Evolutionary conservation across 2,888 invertebrate genomes (phyloP), one percentile per base, ranked within the genome.

Genomic region (Microctonus aethiopoides): DNA sequence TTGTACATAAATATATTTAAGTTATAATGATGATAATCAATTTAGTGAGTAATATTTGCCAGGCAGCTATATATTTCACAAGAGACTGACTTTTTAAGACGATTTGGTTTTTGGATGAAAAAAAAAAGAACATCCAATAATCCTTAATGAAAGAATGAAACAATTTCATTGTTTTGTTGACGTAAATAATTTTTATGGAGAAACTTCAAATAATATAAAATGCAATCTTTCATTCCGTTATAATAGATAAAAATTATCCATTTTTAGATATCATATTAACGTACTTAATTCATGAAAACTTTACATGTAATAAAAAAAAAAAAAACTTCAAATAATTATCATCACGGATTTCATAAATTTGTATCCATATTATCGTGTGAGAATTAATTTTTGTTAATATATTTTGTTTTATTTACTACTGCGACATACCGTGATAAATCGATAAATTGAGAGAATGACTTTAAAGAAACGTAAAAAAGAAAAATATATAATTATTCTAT

Each of bases 1-100:
- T 83, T n/a, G n/a, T n/a, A n/a, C n/a, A 82, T 83, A 83, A 73
- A 83, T 83, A 83, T 70, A 60, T 78, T 75, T 52, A 36, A 62
- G 16, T 59, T 67, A 16, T 26, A 69, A 59, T 60, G 60, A 57
- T 46, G 67, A 71, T 70, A 75, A 74, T 29, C 7, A n/a, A 7
- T 73, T 74, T 74, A 72, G 68, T 59, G 52, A 72, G 72, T 72
- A 77, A 75, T 79, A 78, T 81, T 79, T 78, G 79, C 72, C 78
- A 79, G 82, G 81, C 82, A 83, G 82, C 81, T 83, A 81, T 72
- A n/a, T n/a, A 60, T 74, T 73, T 71, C 68, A 75, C 67, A 70
- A 76, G 74, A 76, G 76, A 76, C 76, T 74, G 74, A 75, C 66
- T 73, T 74, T 73, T 65, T 66, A 64, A 59, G 56, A 71, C 57